Base-by-base conservation (phyloP, 2,888 invertebrate species). In the Agonopterix heracliana region DNA sequence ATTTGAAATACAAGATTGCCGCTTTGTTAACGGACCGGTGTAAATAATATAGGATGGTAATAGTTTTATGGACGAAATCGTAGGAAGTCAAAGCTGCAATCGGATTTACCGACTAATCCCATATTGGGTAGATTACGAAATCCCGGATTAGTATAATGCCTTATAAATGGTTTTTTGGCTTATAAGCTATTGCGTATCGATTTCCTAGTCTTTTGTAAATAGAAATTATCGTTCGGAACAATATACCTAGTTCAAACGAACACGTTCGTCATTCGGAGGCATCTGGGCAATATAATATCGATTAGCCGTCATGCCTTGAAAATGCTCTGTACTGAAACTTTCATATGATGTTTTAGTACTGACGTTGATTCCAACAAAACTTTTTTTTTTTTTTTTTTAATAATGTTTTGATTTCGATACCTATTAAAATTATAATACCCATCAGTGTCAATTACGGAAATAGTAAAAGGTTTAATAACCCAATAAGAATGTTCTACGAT, bases 41-140 rank as follows among this genome's bases (percentile, higher is more conserved):
- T 68, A 62, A 66, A 63, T 64, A 50, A 66, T 59, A 62, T 54
- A 34, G 43, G 26, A 26, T 26, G 26, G 49, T 11, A 55, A 65
- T 67, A 57, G 57, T 60, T 64, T 61, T 61, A 66, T 62, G 56
- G 55, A 59, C 55, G 67, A 74, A 75, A 64, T 70, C 66, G 64
- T 74, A 71, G 57, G 63, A 74, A 74, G 66, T 65, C 66, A 48
- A 57, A 58, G 60, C 59, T 54, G 57, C 57, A 61, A 59, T 62
- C 49, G 66, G 71, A 74, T 78, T 76, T 71, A 51, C 58, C 49
- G 44, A 49, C 51, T 79, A 78, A 80, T 81, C 75, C 72, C 58
- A 68, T 80, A 75, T 77, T 76, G 69, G 73, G 59, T 70, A 64
- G 68, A 70, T 76, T 69, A 75, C 66, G 57, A 66, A 76, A 75